phyloP scores from a whole-genome alignment of 2,797 vertebrate genomes.

The Anguilla pacifica region DNA sequence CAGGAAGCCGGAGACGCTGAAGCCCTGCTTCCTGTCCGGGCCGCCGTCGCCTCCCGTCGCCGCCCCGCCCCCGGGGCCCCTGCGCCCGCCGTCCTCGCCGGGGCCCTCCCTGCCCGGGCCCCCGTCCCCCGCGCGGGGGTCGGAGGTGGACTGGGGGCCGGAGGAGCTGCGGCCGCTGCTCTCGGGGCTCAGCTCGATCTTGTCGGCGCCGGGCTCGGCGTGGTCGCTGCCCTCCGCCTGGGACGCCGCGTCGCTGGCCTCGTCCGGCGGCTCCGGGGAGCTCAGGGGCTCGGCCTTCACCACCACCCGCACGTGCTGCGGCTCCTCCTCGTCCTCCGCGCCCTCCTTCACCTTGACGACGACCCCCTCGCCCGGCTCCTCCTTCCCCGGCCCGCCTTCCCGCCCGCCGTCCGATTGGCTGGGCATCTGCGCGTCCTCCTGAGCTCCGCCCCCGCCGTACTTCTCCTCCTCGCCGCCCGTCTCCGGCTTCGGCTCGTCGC shows the following conservation, averaged over 20 bases:
- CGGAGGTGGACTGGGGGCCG: conserved; percentile 86
- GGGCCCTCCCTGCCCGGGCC: conserved; percentile 68
- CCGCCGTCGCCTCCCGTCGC: conserved; percentile 62
- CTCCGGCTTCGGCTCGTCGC: conserved; percentile 68
- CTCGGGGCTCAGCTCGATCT: conserved; percentile 92
- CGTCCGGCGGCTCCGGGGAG: conserved; percentile 89
- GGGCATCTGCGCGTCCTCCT: conserved; percentile 92
- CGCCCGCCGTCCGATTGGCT: conserved; percentile 91
- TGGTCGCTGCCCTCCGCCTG: conserved; percentile 90
- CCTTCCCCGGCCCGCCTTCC: conserved; percentile 68
- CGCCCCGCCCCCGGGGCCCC: conserved; percentile 21
- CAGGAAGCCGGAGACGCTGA: conserved; percentile 88
- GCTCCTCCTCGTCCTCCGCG: conserved; percentile 70
- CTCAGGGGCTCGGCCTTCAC: conserved; percentile 93
- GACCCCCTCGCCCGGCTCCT: conserved; percentile 60
- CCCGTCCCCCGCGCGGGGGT: conserved; percentile 78
- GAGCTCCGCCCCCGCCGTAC: conserved; percentile 60
- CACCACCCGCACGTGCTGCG: conserved; percentile 84
- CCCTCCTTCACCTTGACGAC: conserved; percentile 63
- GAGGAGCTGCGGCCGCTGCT: conserved; percentile 91
- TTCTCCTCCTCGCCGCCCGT: conserved; percentile 56
- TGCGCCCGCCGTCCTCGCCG: conserved; percentile 16
- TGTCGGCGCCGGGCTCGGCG: conserved; percentile 86
- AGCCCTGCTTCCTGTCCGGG: conserved; percentile 80
- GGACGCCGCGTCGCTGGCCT: conserved; percentile 89